A percentile compares a stretch with the other conserved stretches of the same genome.
These are phyloP conservation scores for Channa maculata DNA, from an alignment of 2,113 vertebrate genomes.

Conservation along the genomic window DNA sequence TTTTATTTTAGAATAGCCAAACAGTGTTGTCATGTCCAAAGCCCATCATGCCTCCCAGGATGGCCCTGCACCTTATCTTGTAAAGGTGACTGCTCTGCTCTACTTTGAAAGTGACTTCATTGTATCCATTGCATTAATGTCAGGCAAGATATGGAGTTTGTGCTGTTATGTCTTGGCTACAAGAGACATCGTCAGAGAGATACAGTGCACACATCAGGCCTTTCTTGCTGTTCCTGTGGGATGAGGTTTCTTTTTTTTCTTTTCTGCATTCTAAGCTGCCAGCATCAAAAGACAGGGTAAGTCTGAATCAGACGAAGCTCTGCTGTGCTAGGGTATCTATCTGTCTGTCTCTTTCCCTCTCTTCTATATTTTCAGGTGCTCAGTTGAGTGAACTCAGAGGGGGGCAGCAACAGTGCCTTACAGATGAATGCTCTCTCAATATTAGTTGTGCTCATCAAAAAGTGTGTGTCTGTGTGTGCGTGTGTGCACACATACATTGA, in stretches of 20 bases:
- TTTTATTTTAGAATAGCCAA: slow-evolving; percentile 17
- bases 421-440: slow-evolving; percentile 81
- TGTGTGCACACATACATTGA: slow-evolving; percentile 25
- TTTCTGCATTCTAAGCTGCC: slow-evolving; percentile 75
- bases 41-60: slow-evolving; percentile 23
- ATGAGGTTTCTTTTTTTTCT: slow-evolving; percentile 40
- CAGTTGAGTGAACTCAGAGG: slow-evolving; percentile 72
- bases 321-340: slow-evolving; percentile 54
- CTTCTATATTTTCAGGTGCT: slow-evolving; percentile 72
- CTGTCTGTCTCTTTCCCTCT: slow-evolving; percentile 28
- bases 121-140: slow-evolving; percentile 76
- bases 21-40: slow-evolving; percentile 24
- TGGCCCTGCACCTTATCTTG: slow-evolving; percentile 63
- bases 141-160: slow-evolving; percentile 63
- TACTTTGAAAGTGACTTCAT: slow-evolving; percentile 56
- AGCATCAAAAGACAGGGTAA: slow-evolving; percentile 72
- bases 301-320: slow-evolving; percentile 71
- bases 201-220: slow-evolving; percentile 52
- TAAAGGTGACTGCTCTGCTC: slow-evolving; percentile 47
- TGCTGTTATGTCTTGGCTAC: slow-evolving; percentile 57
- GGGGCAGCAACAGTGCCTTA: slow-evolving; percentile 68
- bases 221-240: slow-evolving; percentile 65
- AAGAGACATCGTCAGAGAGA: slow-evolving; percentile 60
- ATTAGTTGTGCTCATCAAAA: slow-evolving; percentile 76
- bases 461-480: slow-evolving; percentile 31